Evolutionary conservation across 2,888 invertebrate genomes (phyloP).

Genomic region (Rhopalosiphum nymphaeae): DNA sequence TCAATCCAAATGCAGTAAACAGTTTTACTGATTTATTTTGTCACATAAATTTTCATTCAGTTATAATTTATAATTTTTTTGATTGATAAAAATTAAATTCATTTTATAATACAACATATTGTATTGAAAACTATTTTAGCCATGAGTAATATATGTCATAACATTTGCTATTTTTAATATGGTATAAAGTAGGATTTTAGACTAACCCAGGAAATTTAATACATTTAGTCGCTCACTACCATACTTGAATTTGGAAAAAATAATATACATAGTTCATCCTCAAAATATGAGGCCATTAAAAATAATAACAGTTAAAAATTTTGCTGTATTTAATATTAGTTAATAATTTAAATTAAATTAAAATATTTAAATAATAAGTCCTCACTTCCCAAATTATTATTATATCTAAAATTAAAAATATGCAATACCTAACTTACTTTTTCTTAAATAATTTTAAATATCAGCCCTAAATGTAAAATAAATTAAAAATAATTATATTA

Average conservation of each 20-base stretch:
- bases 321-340: neutral
- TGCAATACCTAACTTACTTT: neutral
- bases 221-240: neutral
- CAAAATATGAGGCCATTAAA: neutral
- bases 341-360: neutral
- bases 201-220: neutral
- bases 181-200: neutral
- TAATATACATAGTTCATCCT: neutral
- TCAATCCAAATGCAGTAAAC: neutral
- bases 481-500: neutral
- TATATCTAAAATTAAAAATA: neutral
- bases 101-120: neutral
- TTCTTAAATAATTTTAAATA: neutral
- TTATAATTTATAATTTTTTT: neutral
- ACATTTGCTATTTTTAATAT: neutral
- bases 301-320: neutral
- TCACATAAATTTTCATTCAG: neutral
- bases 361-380: neutral
- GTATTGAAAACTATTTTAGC: neutral
- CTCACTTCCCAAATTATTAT: no score
- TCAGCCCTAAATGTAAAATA: neutral
- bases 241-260: neutral
- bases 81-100: neutral
- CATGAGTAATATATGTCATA: accelerated
- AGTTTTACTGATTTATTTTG: neutral